A percentile compares a stretch with the other conserved stretches of the same genome.
Conservation (phyloP, 2,113 vertebrate species). For the Trogon surrucura region DNA sequence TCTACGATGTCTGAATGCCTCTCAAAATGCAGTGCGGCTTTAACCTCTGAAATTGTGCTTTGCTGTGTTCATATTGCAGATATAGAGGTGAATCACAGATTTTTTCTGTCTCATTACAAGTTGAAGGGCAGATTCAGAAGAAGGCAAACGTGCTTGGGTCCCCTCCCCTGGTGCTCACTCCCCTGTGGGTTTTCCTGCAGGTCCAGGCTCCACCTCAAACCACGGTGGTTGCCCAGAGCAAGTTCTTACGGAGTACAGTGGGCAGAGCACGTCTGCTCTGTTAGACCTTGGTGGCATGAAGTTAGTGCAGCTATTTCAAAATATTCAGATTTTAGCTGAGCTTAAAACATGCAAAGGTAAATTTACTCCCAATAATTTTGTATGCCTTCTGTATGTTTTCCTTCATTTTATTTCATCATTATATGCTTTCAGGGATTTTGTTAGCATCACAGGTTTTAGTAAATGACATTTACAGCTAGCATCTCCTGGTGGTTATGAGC, state of each 20-base stretch:
- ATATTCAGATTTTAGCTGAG: not conserved
- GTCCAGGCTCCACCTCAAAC: not conserved
- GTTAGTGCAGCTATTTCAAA: not conserved
- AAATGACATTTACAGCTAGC: not conserved
- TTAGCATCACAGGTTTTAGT: not conserved
- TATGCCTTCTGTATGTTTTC: not conserved
- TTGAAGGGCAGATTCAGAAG: not conserved
- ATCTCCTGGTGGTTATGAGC: not conserved
- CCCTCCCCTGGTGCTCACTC: rapidly evolving
- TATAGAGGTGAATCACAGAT: rapidly evolving
- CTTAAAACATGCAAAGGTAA: not conserved
- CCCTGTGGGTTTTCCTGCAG: not conserved
- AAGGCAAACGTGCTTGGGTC: rapidly evolving
- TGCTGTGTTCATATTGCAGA: not conserved
- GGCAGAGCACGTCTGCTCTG: not conserved
- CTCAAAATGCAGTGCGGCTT: not conserved
- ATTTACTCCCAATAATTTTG: not conserved
- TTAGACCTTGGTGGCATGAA: not conserved
- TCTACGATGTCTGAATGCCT: not conserved
- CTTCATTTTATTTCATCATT: not conserved
- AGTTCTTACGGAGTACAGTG: not conserved
- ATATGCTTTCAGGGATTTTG: not conserved
- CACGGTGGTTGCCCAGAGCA: not conserved
- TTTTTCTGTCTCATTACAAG: rapidly evolving
- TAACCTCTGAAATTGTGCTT: not conserved